Evolutionary conservation across 2,888 invertebrate genomes (phyloP).

Genomic region (Phragmatobia fuliginosa): DNA sequence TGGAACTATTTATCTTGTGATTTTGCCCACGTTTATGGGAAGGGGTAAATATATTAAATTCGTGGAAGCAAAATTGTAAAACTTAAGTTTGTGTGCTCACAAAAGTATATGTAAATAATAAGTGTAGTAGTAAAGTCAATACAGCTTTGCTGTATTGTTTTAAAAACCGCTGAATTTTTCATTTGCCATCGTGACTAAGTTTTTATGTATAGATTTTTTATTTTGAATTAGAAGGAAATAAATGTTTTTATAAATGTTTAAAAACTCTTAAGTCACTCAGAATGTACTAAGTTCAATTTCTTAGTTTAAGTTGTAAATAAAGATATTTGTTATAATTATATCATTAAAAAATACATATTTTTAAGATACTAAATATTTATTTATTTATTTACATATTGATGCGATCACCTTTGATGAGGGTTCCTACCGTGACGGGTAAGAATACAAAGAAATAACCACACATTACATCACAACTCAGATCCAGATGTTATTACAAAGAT

Average conservation of each 20-base stretch:
- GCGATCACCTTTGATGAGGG: slow-evolving; percentile 4
- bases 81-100: no score
- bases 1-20: neutral
- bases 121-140: no score
- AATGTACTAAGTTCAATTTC: no score
- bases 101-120: no score
- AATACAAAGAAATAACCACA: slow-evolving; percentile 7
- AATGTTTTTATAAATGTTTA: no score
- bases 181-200: no score
- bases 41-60: neutral
- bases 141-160: no score
- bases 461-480: neutral
- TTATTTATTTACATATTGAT: neutral
- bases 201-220: no score
- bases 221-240: no score
- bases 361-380: neutral
- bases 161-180: no score
- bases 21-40: neutral
- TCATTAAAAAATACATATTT: neutral
- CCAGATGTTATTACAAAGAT: slow-evolving; percentile 7
- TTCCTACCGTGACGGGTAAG: slow-evolving; percentile 1
- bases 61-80: neutral
- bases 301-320: no score
- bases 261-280: no score
- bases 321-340: neutral